These are phyloP conservation scores for Erethizon dorsatum DNA, from an alignment of 2,797 vertebrate species.

Conservation along the genomic window DNA sequence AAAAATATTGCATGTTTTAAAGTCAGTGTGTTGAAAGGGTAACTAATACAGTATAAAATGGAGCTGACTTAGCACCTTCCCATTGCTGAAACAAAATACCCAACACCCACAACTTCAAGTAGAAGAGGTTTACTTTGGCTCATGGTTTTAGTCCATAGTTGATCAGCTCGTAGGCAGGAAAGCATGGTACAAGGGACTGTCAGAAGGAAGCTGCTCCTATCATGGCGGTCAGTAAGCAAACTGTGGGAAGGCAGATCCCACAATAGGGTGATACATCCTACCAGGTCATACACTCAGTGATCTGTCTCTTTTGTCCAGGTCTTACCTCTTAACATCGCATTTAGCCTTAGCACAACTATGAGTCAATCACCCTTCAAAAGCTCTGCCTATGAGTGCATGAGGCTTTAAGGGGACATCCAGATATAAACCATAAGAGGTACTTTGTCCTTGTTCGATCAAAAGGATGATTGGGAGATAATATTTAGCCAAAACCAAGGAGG, in stretches of 20 bases:
- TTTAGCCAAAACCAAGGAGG: not conserved
- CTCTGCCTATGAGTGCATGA: not conserved
- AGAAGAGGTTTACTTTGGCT: not conserved
- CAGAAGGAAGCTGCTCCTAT: not conserved
- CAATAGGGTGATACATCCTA: too few relatives aligned
- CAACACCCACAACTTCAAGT: not conserved
- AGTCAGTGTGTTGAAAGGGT: conserved; percentile 12
- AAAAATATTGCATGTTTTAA: conserved; percentile 48
- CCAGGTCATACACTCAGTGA: not conserved
- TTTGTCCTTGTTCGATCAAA: conserved; percentile 6
- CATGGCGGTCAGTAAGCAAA: not conserved
- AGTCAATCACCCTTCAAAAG: not conserved
- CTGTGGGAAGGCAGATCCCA: not conserved
- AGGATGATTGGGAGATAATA: not conserved
- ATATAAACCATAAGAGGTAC: not conserved
- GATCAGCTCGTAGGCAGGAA: not conserved
- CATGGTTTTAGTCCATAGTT: not conserved
- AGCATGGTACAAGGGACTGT: not conserved
- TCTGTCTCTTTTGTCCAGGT: not conserved
- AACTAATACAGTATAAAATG: conserved; percentile 22
- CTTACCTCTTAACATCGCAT: not conserved
- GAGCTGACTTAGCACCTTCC: not conserved
- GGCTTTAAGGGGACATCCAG: not conserved
- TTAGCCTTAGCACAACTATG: not conserved
- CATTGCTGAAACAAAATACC: not conserved